Percentiles rank a stretch among this genome's conserved stretches.
Evolutionary conservation across 2,888 invertebrate genomes (phyloP).

Genomic region (Scaptomyza reducta): DNA sequence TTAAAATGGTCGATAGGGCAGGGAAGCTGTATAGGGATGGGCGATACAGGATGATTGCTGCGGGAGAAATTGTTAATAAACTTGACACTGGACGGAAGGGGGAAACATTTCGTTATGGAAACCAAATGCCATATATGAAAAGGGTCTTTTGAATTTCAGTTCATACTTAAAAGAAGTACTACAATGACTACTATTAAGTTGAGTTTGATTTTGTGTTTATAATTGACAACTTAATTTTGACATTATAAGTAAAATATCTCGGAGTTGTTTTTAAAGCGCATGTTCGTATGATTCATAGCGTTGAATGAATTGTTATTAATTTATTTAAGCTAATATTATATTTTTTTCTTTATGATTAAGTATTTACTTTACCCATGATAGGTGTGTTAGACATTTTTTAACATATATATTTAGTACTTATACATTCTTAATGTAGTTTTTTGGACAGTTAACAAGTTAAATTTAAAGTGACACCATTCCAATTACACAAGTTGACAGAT

Average conservation of each 20-base stretch:
- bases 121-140: neutral
- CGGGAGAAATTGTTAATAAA: constrained; percentile 29
- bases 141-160: constrained; percentile 10
- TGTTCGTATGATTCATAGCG: no score
- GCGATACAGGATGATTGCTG: neutral
- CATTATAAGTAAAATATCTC: no score
- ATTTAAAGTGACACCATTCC: neutral
- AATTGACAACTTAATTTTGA: neutral
- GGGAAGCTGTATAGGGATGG: neutral
- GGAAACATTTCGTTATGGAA: neutral
- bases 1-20: constrained; percentile 27
- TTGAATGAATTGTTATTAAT: neutral
- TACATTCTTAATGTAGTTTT: no score
- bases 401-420: no score
- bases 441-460: no score
- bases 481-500: neutral
- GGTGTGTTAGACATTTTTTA: no score
- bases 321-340: no score
- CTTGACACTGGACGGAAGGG: constrained; percentile 4
- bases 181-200: neutral
- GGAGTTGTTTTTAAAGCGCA: no score
- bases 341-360: no score
- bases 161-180: constrained; percentile 1
- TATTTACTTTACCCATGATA: no score
- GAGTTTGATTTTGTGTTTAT: neutral